A percentile compares a stretch with the other conserved stretches of the same genome.
These are phyloP conservation scores for Arvicanthis niloticus DNA, from an alignment of 2,113 vertebrate genomes.

Conservation along the genomic window DNA sequence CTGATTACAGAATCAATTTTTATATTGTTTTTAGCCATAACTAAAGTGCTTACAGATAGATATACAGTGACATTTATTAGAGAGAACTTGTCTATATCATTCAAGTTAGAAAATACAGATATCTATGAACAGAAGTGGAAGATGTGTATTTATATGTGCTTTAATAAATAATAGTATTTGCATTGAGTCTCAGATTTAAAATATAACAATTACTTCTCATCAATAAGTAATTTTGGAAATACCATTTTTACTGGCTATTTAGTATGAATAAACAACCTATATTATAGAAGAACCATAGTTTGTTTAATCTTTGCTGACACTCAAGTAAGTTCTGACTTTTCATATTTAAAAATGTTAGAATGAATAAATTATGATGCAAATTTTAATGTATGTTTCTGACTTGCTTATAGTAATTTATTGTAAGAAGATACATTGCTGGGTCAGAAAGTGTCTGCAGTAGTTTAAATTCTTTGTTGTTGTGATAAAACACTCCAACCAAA, in stretches of 20 bases:
- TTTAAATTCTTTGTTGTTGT: neutral
- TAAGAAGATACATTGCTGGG: conserved; percentile 43
- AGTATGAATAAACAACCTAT: neutral
- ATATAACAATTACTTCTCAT: neutral
- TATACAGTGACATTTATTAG: conserved; percentile 39
- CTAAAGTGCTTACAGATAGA: conserved; percentile 41
- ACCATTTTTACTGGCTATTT: neutral
- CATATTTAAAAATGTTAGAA: neutral
- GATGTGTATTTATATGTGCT: neutral
- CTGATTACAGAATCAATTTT: conserved; percentile 30
- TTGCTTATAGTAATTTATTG: conserved; percentile 5
- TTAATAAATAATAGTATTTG: neutral
- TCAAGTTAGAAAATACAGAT: conserved; percentile 40
- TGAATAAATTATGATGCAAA: neutral
- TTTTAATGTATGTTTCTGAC: conserved; percentile 29
- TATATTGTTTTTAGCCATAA: neutral
- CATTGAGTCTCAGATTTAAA: conserved; percentile 21
- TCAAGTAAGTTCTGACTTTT: conserved; percentile 42
- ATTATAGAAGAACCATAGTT: neutral
- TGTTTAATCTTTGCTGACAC: conserved; percentile 11
- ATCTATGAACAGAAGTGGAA: conserved; percentile 2
- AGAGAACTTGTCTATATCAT: neutral
- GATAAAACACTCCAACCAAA: neutral
- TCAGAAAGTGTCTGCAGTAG: neutral
- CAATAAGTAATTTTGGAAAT: conserved; percentile 43